phyloP scores from a whole-genome alignment of 1,140 invertebrate genomes.

The Rhopalosiphum maidis region DNA sequence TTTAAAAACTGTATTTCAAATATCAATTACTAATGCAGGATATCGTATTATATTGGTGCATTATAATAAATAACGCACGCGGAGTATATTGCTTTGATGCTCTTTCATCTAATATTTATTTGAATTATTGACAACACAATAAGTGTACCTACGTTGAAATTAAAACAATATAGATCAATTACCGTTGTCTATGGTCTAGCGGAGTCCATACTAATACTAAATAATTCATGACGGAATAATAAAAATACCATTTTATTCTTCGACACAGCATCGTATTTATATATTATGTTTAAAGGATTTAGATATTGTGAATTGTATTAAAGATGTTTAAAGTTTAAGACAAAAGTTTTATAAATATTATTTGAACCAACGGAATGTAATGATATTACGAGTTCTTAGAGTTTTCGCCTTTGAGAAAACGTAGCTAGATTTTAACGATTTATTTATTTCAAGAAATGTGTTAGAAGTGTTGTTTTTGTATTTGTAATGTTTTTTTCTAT shows the following conservation, averaged over 20 bases:
- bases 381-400: not conserved
- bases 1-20: not conserved
- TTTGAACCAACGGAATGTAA: not conserved
- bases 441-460: slow-evolving; percentile 2
- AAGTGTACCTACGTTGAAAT: not conserved
- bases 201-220: not conserved
- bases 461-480: not conserved
- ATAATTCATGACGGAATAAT: not conserved
- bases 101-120: not conserved
- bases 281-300: not conserved
- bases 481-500: not conserved
- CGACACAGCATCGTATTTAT: not conserved
- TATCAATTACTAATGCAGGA: not conserved
- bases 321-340: not conserved
- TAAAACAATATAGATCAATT: not conserved
- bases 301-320: slow-evolving; percentile 1
- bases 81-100: not conserved
- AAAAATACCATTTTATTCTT: not conserved
- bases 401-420: not conserved
- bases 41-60: too few relatives aligned
- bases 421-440: not conserved
- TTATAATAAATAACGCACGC: not conserved
- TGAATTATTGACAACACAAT: not conserved
- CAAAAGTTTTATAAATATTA: slow-evolving; percentile 10
- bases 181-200: not conserved